Percentiles rank a stretch among this genome's conserved stretches.
phyloP scores from a whole-genome alignment of 2,888 invertebrate species.

The Lydus trimaculatus region DNA sequence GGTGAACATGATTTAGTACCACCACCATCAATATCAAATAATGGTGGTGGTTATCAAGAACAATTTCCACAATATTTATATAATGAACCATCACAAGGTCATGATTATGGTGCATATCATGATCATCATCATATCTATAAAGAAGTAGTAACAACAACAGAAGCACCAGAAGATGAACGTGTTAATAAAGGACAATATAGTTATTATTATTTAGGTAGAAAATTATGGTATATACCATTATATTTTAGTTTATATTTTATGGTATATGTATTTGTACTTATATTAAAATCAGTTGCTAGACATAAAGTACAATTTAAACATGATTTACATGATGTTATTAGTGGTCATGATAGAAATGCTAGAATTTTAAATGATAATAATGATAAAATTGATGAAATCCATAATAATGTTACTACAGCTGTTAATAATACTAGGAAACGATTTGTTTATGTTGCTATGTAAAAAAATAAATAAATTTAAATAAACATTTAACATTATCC shows the following conservation, averaged over 20 bases:
- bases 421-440: slow-evolving; percentile 40
- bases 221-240: slow-evolving; percentile 77
- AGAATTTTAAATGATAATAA: slow-evolving; percentile 12
- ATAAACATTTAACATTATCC: background rate
- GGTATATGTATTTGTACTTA: slow-evolving; percentile 74
- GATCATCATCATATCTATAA: slow-evolving; percentile 59
- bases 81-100: slow-evolving; percentile 35
- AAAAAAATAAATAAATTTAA: slow-evolving; percentile 23
- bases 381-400: slow-evolving; percentile 42
- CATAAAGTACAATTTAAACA: slow-evolving; percentile 75
- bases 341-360: slow-evolving; percentile 36
- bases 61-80: slow-evolving; percentile 56
- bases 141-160: slow-evolving; percentile 60
- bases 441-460: slow-evolving; percentile 44
- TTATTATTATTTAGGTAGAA: slow-evolving; percentile 78
- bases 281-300: slow-evolving; percentile 74
- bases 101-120: slow-evolving; percentile 48
- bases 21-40: slow-evolving; percentile 54
- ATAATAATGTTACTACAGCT: slow-evolving; percentile 44
- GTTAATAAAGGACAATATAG: slow-evolving; percentile 70
- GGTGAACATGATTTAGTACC: slow-evolving; percentile 58
- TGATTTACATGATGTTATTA: slow-evolving; percentile 47
- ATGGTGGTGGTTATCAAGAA: slow-evolving; percentile 17
- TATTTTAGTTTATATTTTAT: slow-evolving; percentile 78
- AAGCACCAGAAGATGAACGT: slow-evolving; percentile 65